phyloP scores from a whole-genome alignment of 2,888 invertebrate species.

The Xylota sylvarum region DNA sequence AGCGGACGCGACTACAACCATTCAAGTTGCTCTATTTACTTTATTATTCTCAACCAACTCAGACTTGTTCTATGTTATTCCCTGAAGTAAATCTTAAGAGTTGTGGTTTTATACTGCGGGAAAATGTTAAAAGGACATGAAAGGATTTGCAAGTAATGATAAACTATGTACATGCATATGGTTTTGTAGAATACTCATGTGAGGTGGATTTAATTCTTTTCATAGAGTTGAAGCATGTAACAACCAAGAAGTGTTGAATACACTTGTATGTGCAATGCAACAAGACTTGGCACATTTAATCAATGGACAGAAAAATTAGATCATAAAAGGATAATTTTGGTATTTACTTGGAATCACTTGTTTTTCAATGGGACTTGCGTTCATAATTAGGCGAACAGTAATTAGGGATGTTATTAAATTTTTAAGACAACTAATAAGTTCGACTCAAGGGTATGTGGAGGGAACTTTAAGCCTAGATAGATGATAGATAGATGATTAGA shows the following conservation, averaged over 20 bases:
- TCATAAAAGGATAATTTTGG: no score
- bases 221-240: not conserved
- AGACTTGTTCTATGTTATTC: slow-evolving; percentile 1
- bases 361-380: no score
- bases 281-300: not conserved
- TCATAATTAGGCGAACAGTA: no score
- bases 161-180: not conserved
- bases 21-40: slow-evolving; percentile 7
- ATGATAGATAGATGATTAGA: no score
- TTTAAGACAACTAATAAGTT: no score
- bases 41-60: not conserved
- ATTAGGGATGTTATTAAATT: no score
- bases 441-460: no score
- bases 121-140: not conserved
- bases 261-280: not conserved
- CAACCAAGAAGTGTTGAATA: not conserved
- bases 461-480: no score
- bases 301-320: no score
- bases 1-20: not conserved
- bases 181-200: not conserved
- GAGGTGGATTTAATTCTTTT: not conserved
- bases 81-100: slow-evolving; percentile 13
- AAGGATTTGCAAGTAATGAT: not conserved
- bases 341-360: no score
- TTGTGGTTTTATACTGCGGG: not conserved